Evolutionary conservation across 2,797 vertebrate genomes (phyloP).

Genomic region (Aplochiton taeniatus): DNA sequence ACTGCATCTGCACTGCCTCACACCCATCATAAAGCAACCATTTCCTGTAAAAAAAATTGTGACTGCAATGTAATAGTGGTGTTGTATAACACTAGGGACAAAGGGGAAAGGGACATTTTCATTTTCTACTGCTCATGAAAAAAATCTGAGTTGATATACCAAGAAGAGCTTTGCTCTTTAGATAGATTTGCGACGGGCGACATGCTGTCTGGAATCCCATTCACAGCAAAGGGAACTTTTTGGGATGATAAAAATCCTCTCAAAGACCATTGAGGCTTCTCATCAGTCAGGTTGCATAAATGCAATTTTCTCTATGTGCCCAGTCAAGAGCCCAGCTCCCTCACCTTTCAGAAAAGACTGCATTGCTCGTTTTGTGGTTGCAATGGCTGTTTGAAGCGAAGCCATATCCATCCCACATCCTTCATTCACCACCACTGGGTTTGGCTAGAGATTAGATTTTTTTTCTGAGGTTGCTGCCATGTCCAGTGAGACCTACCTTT

Average conservation of each 20-base stretch:
- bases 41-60: conserved; percentile 6
- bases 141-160: conserved; percentile 57
- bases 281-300: conserved; percentile 57
- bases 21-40: not conserved
- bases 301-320: conserved; percentile 55
- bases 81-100: conserved; percentile 25
- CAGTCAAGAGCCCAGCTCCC: conserved; percentile 53
- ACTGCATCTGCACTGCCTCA: not conserved
- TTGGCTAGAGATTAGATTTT: conserved; percentile 9
- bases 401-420: not conserved
- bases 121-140: conserved; percentile 46
- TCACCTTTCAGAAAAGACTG: not conserved
- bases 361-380: not conserved
- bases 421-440: not conserved
- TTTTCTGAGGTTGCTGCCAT: not conserved
- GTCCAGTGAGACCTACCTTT: not conserved
- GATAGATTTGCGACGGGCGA: conserved; percentile 35
- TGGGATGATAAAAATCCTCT: conserved; percentile 51
- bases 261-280: conserved; percentile 43
- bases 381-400: not conserved
- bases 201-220: conserved; percentile 41
- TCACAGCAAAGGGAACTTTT: conserved; percentile 38
- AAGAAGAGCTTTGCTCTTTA: conserved; percentile 50
- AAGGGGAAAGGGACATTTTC: conserved; percentile 37
- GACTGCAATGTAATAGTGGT: conserved; percentile 12